Percentiles rank a stretch among this genome's conserved stretches.
These are phyloP conservation scores for Ardeotis arabs DNA, from an alignment of 2,113 vertebrate genomes.

Conservation along the genomic window DNA sequence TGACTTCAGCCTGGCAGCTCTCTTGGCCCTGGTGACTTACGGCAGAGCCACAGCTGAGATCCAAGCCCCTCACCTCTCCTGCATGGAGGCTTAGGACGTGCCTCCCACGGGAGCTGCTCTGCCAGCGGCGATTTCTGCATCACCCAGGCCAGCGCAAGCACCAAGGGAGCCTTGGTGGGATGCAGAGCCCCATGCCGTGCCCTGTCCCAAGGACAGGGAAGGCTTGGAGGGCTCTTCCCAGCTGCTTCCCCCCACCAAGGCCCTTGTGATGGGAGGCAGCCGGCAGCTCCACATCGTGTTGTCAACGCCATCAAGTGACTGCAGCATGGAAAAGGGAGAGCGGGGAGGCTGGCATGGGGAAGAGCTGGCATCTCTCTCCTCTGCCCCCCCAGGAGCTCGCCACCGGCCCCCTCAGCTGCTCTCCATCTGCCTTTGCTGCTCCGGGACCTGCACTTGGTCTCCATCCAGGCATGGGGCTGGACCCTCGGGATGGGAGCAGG, in stretches of 20 bases:
- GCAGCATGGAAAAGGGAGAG: not conserved
- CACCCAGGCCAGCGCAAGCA: not conserved
- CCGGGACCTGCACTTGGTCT: fast-evolving
- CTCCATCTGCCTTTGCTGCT: not conserved
- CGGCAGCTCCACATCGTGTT: not conserved
- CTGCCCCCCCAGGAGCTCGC: not conserved
- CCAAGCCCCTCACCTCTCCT: not conserved
- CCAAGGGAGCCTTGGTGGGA: too few relatives aligned
- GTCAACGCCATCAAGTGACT: slow-evolving; percentile 48
- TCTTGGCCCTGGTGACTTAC: not conserved
- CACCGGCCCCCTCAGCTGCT: fast-evolving
- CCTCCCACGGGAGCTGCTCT: not conserved
- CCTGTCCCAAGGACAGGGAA: not conserved
- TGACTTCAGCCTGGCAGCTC: not conserved
- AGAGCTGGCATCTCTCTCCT: not conserved
- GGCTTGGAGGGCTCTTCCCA: not conserved
- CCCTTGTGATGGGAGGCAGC: too few relatives aligned
- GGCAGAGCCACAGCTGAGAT: not conserved
- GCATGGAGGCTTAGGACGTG: fast-evolving
- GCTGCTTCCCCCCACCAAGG: not conserved
- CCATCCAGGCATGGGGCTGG: not conserved
- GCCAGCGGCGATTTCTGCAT: not conserved
- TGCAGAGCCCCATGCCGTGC: fast-evolving
- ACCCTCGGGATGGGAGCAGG: not conserved
- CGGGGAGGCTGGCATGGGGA: not conserved